These are phyloP conservation scores for Octopus bimaculoides DNA, from an alignment of 1,140 invertebrate species.

Conservation along the genomic window DNA sequence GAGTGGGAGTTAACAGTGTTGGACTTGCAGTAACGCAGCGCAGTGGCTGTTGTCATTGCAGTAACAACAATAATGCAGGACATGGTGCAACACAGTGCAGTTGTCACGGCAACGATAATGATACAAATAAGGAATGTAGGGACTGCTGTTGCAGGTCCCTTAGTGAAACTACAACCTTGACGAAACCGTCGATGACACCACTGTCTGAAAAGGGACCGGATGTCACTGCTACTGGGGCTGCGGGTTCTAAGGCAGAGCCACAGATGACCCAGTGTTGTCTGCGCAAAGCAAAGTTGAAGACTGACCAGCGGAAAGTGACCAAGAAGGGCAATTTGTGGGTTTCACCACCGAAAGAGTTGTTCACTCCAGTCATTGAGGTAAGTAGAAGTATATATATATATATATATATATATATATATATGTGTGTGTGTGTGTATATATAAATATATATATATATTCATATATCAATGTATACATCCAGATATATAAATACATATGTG, in stretches of 20 bases:
- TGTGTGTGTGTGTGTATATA: not conserved
- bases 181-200: too few species aligned
- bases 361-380: conserved; percentile 77
- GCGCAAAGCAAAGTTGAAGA: not conserved
- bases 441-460: not conserved
- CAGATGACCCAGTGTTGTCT: not conserved
- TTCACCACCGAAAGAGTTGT: conserved; percentile 75
- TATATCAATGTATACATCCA: too few species aligned
- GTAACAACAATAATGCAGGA: not conserved
- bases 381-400: conserved; percentile 15
- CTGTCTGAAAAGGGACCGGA: too few species aligned
- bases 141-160: not conserved
- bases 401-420: not conserved
- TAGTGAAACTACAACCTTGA: too few species aligned
- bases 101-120: not conserved
- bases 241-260: too few species aligned
- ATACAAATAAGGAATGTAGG: conserved; percentile 9
- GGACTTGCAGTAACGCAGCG: too few species aligned
- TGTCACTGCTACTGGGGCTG: too few species aligned
- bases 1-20: not conserved
- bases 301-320: conserved; percentile 61
- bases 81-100: not conserved
- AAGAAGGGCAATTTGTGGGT: conserved; percentile 63
- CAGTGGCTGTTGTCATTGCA: too few species aligned
- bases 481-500: too few species aligned